A percentile compares a stretch with the other conserved stretches of the same genome.
phyloP scores from a whole-genome alignment of 2,797 vertebrate genomes.

The Prunella strophiata region DNA sequence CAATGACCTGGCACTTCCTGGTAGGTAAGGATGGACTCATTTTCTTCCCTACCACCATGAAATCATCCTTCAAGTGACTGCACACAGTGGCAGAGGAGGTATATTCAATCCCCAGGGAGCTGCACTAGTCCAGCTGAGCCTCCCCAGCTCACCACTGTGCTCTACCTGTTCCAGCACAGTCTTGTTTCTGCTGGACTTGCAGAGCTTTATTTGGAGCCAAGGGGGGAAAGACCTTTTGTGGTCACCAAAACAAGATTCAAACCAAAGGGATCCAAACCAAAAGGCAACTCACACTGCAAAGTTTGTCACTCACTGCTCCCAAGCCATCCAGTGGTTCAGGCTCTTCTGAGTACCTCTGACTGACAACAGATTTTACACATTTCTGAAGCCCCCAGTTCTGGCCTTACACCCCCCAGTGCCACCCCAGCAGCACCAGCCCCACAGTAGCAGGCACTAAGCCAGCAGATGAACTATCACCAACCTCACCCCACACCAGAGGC shows the following conservation, averaged over 20 bases:
- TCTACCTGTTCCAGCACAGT: background rate
- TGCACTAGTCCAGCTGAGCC: background rate
- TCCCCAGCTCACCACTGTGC: background rate
- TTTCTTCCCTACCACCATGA: background rate
- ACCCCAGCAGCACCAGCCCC: background rate
- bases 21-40: background rate
- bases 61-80: background rate
- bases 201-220: background rate
- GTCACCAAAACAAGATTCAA: background rate
- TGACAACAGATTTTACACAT: background rate
- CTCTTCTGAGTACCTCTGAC: background rate
- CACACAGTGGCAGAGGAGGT: background rate
- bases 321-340: background rate
- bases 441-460: rapidly evolving
- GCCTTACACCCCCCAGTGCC: background rate
- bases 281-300: background rate
- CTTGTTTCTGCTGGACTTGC: background rate
- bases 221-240: background rate
- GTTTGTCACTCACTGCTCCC: background rate
- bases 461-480: background rate
- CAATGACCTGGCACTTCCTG: background rate
- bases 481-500: rapidly evolving
- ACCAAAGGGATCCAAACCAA: background rate
- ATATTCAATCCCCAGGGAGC: background rate
- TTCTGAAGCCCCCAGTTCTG: background rate